Conservation (phyloP, 2,797 vertebrate genomes). For the Leucoraja ocellata region DNA sequence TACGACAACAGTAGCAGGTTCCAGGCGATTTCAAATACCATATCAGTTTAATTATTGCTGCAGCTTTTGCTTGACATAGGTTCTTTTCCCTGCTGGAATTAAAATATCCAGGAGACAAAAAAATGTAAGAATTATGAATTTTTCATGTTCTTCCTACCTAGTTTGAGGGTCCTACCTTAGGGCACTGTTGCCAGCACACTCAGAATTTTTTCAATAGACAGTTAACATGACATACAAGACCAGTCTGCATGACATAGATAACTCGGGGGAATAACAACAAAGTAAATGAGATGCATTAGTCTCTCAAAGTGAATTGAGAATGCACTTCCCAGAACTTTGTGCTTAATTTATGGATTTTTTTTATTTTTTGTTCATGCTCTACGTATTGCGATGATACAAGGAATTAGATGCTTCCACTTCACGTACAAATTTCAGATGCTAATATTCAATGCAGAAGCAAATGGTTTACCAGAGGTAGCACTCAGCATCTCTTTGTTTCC, state of each 20-base stretch:
- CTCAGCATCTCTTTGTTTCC: constrained; percentile 53
- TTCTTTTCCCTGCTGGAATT: constrained; percentile 65
- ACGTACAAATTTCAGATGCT: constrained; percentile 59
- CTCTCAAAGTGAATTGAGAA: constrained; percentile 79
- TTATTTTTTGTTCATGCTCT: background rate
- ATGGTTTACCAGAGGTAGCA: constrained; percentile 56
- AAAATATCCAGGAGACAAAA: constrained; percentile 66
- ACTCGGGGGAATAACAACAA: constrained; percentile 67
- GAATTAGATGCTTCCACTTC: constrained; percentile 60
- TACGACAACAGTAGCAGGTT: constrained; percentile 60
- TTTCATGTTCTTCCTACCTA: constrained; percentile 61
- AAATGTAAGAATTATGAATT: constrained; percentile 68
- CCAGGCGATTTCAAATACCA: constrained; percentile 55
- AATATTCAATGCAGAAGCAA: constrained; percentile 64
- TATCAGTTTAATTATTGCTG: constrained; percentile 75
- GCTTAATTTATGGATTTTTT: constrained; percentile 72
- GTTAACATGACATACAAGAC: constrained; percentile 68
- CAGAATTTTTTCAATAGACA: constrained; percentile 59
- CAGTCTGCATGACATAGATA: constrained; percentile 81
- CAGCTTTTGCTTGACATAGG: constrained; percentile 63
- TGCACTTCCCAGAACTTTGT: constrained; percentile 80
- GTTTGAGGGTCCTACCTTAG: constrained; percentile 59
- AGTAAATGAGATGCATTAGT: constrained; percentile 88
- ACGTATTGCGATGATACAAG: constrained; percentile 43
- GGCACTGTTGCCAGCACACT: constrained; percentile 64